Evolutionary conservation across 2,113 vertebrate genomes (phyloP), one percentile per base, ranked within the genome.

Genomic region (Otis tarda): DNA sequence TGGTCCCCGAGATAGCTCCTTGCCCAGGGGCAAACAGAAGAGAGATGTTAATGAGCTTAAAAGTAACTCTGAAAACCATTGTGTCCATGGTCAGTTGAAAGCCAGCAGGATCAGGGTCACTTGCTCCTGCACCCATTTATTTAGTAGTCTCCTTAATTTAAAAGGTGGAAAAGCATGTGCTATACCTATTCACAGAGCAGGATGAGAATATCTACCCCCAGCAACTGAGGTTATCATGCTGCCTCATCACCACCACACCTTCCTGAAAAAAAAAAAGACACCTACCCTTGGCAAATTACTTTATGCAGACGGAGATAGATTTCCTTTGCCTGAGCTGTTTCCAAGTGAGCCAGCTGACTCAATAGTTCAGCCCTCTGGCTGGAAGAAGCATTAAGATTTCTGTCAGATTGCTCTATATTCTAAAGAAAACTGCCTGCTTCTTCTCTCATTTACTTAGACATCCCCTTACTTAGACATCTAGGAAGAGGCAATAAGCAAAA

Each of bases 311-410:
- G 12, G 57, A 87, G 80, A 93, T 22, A 61, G 70, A 95, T 87
- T 95, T 93, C 65, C 81, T 84, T 89, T 93, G 75, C 84, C 75
- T 93, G 82, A 95, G 82, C 87, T 83, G 63, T 97, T 95, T 93
- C 79, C 76, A 90, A 94, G 95, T 64, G 63, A 95, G 80, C 79
- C 90, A 92, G 68, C 74, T 96, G 94, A 96, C 89, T 94, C 95
- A 88, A 76, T 81, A 91, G 88, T 92, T 97, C 88, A 94, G 64
- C 90, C 69, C 86, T 93, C 76, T 93, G 57, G 94, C 90, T 94
- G 61, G 52, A 94, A 92, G 74, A 61, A 93, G 50, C 69, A 82
- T 93, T 87, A 93, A 94, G 74, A 89, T 95, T 95, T 95, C 92
- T 94, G 74, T 95, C 91, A 92, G 74, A 94, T 76, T 89, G 73